phyloP scores from a whole-genome alignment of 2,888 invertebrate genomes.

The Colletes collaris region DNA sequence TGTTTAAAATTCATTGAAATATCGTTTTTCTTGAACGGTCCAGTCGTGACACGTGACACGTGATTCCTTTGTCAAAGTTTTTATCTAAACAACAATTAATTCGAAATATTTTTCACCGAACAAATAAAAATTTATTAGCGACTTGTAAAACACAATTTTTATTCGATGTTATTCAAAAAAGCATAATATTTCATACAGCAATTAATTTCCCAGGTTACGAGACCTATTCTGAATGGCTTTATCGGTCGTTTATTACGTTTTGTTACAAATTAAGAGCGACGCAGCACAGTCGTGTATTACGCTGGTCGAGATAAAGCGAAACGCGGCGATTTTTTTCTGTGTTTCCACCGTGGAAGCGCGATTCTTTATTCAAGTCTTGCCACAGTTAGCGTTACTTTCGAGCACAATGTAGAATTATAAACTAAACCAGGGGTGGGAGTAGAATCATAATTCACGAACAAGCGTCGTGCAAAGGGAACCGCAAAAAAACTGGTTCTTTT shows the following conservation, averaged over 20 bases:
- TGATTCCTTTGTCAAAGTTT: no score
- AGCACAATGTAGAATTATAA: conserved; percentile 35
- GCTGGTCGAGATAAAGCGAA: not conserved
- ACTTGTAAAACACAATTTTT: no score
- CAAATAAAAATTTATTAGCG: no score
- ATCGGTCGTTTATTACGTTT: not conserved
- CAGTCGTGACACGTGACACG: no score
- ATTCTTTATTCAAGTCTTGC: conserved; percentile 6
- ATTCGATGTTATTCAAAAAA: no score
- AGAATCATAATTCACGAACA: conserved; percentile 47
- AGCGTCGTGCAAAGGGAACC: conserved; percentile 27
- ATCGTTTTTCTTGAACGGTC: no score
- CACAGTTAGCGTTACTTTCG: not conserved
- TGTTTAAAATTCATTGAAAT: no score
- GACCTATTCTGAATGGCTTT: no score
- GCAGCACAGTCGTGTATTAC: not conserved
- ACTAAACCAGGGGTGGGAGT: conserved; percentile 27
- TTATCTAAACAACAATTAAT: no score
- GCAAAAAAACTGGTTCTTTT: conserved; percentile 50
- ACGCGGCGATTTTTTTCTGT: not conserved
- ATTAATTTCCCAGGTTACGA: no score
- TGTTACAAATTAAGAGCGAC: not conserved
- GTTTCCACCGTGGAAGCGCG: not conserved
- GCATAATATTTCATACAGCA: no score
- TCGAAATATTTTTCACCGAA: no score